A percentile compares a stretch with the other conserved stretches of the same genome.
phyloP scores from a whole-genome alignment of 2,888 invertebrate species.

The Chorisops tibialis region DNA sequence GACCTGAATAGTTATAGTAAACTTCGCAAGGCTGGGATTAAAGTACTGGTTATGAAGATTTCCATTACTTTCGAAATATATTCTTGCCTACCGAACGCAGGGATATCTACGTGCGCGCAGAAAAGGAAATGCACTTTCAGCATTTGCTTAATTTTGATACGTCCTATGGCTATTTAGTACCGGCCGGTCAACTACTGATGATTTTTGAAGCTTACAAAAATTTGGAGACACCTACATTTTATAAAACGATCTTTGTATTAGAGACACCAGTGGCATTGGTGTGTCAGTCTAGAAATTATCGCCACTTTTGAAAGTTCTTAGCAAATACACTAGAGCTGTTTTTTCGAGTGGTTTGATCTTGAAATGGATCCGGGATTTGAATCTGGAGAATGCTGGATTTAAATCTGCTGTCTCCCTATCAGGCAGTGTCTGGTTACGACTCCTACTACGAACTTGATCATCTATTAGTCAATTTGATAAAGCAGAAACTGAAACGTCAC shows the following conservation, averaged over 20 bases:
- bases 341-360: not conserved
- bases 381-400: constrained; percentile 7
- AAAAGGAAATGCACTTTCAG: too few relatives aligned
- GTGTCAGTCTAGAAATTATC: not conserved
- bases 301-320: not conserved
- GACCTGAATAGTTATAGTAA: constrained; percentile 5
- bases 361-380: not conserved
- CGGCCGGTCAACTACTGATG: not conserved
- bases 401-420: too few relatives aligned
- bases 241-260: not conserved
- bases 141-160: not conserved
- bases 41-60: too few relatives aligned
- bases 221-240: constrained; percentile 1
- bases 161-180: constrained; percentile 1
- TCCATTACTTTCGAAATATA: too few relatives aligned
- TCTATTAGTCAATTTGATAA: too few relatives aligned
- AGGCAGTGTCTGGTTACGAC: too few relatives aligned
- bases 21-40: too few relatives aligned
- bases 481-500: too few relatives aligned
- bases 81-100: too few relatives aligned
- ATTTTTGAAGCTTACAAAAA: constrained; percentile 3
- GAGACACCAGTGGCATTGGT: not conserved
- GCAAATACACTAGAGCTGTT: not conserved
- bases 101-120: too few relatives aligned
- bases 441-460: too few relatives aligned